These are phyloP conservation scores for roundworm (Caenorhabditis elegans) DNA, from an alignment of 1,140 invertebrate species.

Conservation along the genomic window DNA sequence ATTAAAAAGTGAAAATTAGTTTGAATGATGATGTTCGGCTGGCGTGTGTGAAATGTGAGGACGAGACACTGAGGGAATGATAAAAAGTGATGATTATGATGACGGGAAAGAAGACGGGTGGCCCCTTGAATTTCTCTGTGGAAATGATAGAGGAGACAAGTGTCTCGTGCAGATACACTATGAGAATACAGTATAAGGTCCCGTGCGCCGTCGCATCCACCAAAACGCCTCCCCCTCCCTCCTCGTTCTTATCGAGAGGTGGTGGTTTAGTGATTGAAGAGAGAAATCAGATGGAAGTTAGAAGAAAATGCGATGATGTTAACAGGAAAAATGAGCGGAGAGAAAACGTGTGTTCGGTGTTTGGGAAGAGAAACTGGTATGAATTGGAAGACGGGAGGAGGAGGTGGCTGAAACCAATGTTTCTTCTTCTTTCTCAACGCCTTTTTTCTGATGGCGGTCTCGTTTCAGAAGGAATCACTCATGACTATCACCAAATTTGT, in stretches of 20 bases:
- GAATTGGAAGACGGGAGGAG: neutral
- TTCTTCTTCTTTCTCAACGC: neutral
- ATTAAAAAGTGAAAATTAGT: constrained; percentile 32
- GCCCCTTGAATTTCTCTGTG: neutral
- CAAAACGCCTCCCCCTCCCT: neutral
- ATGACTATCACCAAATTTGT: constrained; percentile 4
- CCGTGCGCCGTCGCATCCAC: neutral
- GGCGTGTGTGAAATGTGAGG: neutral
- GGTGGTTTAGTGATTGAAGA: neutral
- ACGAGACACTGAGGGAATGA: constrained; percentile 10
- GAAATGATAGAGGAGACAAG: neutral
- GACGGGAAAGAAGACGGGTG: constrained; percentile 26
- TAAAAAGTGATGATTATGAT: constrained; percentile 26
- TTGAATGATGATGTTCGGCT: constrained; percentile 30
- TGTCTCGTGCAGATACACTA: neutral
- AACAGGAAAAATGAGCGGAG: constrained; percentile 22
- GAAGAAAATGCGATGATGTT: neutral
- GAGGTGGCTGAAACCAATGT: constrained; percentile 29
- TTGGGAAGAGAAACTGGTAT: constrained; percentile 22
- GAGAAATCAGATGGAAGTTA: neutral
- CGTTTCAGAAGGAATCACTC: constrained; percentile 5
- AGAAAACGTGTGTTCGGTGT: neutral
- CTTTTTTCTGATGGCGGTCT: neutral
- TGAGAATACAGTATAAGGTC: constrained; percentile 18
- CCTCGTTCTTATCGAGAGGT: neutral